phyloP scores from a whole-genome alignment of 2,113 vertebrate species.

The Mola mola region DNA sequence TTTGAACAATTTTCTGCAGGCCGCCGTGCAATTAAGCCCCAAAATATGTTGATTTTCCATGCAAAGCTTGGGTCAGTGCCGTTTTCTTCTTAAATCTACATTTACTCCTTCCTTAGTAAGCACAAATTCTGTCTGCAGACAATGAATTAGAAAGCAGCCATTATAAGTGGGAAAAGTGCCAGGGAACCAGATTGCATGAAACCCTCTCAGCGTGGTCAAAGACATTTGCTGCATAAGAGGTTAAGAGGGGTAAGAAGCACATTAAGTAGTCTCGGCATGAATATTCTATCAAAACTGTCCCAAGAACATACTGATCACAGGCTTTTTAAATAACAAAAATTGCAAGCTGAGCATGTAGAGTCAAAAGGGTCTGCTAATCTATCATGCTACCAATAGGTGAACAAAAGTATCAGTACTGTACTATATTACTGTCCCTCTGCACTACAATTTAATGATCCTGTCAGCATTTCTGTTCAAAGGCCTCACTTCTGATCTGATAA shows the following conservation, averaged over 20 bases:
- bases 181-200: constrained; percentile 26
- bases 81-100: too few species aligned
- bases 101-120: constrained; percentile 20
- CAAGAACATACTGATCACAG: constrained; percentile 63
- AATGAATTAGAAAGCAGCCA: neutral
- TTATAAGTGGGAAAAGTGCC: constrained; percentile 33
- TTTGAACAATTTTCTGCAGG: constrained; percentile 38
- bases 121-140: constrained; percentile 21
- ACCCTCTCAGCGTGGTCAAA: constrained; percentile 30
- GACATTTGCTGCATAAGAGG: constrained; percentile 42
- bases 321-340: constrained; percentile 62
- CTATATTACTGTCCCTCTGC: constrained; percentile 62
- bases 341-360: constrained; percentile 70
- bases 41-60: constrained; percentile 7
- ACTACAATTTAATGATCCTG: constrained; percentile 76
- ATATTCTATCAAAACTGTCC: constrained; percentile 70
- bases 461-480: constrained; percentile 82
- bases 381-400: constrained; percentile 74
- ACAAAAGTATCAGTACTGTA: constrained; percentile 72
- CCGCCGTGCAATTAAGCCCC: constrained; percentile 8
- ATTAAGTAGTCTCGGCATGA: constrained; percentile 69
- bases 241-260: constrained; percentile 45
- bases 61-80: too few species aligned
- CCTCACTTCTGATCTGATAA: constrained; percentile 76
- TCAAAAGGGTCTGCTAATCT: constrained; percentile 71